Evolutionary conservation across 2,888 invertebrate genomes (phyloP), one percentile per base, ranked within the genome.

Genomic region (Microctonus brassicae): DNA sequence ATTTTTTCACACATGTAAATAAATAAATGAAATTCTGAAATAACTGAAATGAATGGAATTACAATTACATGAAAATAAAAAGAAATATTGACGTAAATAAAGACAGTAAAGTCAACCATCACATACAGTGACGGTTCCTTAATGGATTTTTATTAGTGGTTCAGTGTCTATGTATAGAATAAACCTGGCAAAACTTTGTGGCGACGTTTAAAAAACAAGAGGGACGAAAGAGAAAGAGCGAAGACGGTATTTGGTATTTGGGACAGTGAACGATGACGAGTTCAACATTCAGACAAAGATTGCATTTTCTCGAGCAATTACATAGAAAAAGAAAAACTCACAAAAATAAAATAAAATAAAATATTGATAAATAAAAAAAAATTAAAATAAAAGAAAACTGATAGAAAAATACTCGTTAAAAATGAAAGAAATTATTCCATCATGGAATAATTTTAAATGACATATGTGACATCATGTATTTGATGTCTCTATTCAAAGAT

Each of bases 401-500:
- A n/a, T 13, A 39, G 5, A 39, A 39, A n/a, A n/a, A n/a, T n/a
- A 39, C 5, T n/a, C 3, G 5, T 39, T n/a, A 10, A 39, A 39
- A n/a, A n/a, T n/a, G 2, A 0, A n/a, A n/a, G 5, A 13, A 13
- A n/a, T n/a, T n/a, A 47, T 6, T 17, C 9, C 17, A 17, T 47
- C 0, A 47, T 17, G 9, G 7, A 55, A 55, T 13, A 55, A 55
- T 24, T 55, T 13, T 26, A 13, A 26, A 55, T 55, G 11, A 22
- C 11, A 9, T 11, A 26, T 47, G 9, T 74, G 75, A 76, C 78
- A 20, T 47, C 17, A 47, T 4, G 6, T 7, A 7, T 47, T 47
- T 47, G 47, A 20, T 47, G 47, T 47, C 2, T 4, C 17, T 80
- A 79, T 79, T 80, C 78, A 78, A 78, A 80, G 80, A 82, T 81